phyloP scores from a whole-genome alignment of 2,888 invertebrate genomes.

The Drosophila peninsularis region DNA sequence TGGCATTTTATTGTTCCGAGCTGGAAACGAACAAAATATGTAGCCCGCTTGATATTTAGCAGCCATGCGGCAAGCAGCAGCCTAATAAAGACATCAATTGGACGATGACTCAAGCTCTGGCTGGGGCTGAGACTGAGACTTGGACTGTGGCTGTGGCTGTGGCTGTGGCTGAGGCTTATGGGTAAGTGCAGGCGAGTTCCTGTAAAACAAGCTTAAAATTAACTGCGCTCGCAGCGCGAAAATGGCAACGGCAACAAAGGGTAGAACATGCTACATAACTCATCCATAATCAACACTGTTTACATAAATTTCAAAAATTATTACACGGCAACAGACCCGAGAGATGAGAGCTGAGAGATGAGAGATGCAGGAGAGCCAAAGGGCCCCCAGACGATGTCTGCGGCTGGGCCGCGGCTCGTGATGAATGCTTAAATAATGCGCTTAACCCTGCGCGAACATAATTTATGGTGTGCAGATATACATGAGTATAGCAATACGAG shows the following conservation, averaged over 20 bases:
- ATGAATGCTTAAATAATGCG: constrained; percentile 81
- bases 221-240: constrained; percentile 59
- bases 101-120: constrained; percentile 63
- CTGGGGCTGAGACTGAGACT: background rate
- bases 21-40: constrained; percentile 27
- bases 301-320: constrained; percentile 80
- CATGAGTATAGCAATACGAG: constrained; percentile 55
- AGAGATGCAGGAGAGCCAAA: constrained; percentile 28
- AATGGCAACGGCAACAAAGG: constrained; percentile 63
- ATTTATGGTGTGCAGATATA: constrained; percentile 82
- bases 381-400: constrained; percentile 12
- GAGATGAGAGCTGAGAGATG: constrained; percentile 33
- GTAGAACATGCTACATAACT: constrained; percentile 77
- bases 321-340: constrained; percentile 65
- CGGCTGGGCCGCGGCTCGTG: constrained; percentile 59
- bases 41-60: constrained; percentile 56
- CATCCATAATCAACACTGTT: constrained; percentile 81
- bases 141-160: too few species aligned
- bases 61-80: constrained; percentile 25
- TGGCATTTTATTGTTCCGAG: constrained; percentile 62
- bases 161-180: constrained; percentile 15
- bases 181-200: constrained; percentile 35
- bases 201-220: constrained; percentile 74
- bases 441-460: constrained; percentile 83
- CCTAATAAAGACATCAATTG: constrained; percentile 77